Evolutionary conservation across 2,113 vertebrate genomes (phyloP).

Genomic region (Oophaga pumilio): DNA sequence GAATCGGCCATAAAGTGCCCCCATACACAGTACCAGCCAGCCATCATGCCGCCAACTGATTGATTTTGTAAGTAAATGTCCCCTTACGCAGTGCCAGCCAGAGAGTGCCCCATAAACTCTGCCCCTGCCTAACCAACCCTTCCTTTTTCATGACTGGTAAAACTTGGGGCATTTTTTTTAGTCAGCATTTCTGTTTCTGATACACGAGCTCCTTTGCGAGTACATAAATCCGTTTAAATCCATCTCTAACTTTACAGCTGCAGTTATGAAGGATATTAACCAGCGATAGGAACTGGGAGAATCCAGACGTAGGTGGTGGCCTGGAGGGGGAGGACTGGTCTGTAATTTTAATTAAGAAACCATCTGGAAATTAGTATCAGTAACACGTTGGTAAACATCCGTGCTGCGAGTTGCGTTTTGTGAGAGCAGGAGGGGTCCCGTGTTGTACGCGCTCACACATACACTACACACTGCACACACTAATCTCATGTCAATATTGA

Average conservation of each 20-base stretch:
- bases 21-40: too few species aligned
- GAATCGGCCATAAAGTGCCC: too few species aligned
- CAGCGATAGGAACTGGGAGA: not conserved
- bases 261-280: too few species aligned
- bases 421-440: not conserved
- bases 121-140: too few species aligned
- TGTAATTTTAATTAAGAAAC: slow-evolving; percentile 40
- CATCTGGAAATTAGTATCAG: slow-evolving; percentile 23
- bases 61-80: too few species aligned
- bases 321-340: not conserved
- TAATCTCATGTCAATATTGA: slow-evolving; percentile 57
- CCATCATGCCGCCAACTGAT: too few species aligned
- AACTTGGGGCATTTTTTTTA: too few species aligned
- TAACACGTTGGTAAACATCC: slow-evolving; percentile 30
- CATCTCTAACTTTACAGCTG: not conserved
- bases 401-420: not conserved
- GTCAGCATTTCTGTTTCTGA: not conserved
- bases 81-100: not conserved
- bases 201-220: not conserved
- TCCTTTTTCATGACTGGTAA: too few species aligned
- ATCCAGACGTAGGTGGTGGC: not conserved
- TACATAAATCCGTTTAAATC: not conserved
- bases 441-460: not conserved
- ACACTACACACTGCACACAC: not conserved
- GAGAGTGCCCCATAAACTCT: not conserved